Base-by-base conservation (phyloP, 2,797 vertebrate genomes). In the Megalops cyprinoides region DNA sequence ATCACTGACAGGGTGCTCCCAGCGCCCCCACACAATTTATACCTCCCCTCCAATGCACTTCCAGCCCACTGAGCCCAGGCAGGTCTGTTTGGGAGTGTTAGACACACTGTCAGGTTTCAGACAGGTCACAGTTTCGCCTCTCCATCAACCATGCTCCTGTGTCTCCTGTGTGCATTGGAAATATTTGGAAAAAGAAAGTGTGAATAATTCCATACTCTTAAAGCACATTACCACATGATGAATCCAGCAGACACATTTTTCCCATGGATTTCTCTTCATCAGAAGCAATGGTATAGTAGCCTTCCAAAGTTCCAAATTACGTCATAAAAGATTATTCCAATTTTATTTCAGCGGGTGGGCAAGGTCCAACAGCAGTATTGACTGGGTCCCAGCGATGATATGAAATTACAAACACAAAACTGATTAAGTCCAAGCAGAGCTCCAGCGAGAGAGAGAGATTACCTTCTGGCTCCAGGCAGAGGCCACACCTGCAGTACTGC, bases 391-490 rank as follows among this genome's bases (percentile, higher is more conserved):
- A 28, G 8, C n/a, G n/a, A 60, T 10, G 25, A 28, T 31, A 25
- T 28, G 25, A 10, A 28, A 60, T 8, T 6, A 28, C 60, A 65
- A 65, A 65, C 28, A 65, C 60, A 34, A 31, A 34, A 31, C 60
- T 65, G 28, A 65, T 65, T 65, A 65, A 65, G 58, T 28, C n/a
- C n/a, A n/a, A 31, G 58, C 58, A 10, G 31, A 65, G 60, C 2
- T 65, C 9, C 60, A 31, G 28, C 65, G 60, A 65, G 60, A 25
- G 25, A 25, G 25, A 12, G 12, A 65, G 9, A 65, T 65, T 65
- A 65, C 60, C 60, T 31, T 65, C 60, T 65, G 60, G n/a, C 60
- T 31, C 60, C 31, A 31, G 60, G 60, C 60, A 65, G 34, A 65
- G 18, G 25, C 31, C 60, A 65, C 60, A 65, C n/a, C 60, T 65